These are phyloP conservation scores for Enteromius thamalakanensis DNA, from an alignment of 2,797 vertebrate species.

Conservation along the genomic window DNA sequence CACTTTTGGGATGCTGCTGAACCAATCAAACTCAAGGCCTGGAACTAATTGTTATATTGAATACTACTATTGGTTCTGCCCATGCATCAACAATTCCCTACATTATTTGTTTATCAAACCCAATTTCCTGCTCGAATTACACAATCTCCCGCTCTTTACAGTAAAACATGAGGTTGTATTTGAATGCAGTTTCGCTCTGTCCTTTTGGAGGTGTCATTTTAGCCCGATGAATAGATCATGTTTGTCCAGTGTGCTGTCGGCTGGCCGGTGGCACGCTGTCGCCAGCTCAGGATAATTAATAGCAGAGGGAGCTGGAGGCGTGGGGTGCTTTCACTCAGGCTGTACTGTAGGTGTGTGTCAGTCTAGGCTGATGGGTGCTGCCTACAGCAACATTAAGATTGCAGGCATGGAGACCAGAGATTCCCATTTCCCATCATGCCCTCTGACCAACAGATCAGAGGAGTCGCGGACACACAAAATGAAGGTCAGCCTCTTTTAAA, in stretches of 20 bases:
- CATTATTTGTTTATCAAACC: conserved; percentile 2
- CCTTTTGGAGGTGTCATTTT: conserved; percentile 6
- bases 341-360: conserved; percentile 42
- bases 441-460: conserved; percentile 44
- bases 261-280: conserved; percentile 31
- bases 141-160: neutral
- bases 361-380: conserved; percentile 25
- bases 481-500: conserved; percentile 48
- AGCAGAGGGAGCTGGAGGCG: conserved; percentile 43
- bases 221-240: conserved; percentile 26
- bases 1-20: neutral
- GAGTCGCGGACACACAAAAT: conserved; percentile 37
- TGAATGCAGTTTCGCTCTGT: conserved; percentile 13
- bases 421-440: conserved; percentile 49
- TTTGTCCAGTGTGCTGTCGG: conserved; percentile 23
- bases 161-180: conserved; percentile 2
- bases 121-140: conserved; percentile 20
- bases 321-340: conserved; percentile 44
- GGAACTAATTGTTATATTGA: conserved; percentile 23
- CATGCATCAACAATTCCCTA: conserved; percentile 18
- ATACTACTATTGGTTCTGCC: conserved; percentile 3
- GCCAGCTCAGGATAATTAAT: conserved; percentile 52
- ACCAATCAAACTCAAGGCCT: conserved; percentile 7
- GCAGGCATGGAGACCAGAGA: conserved; percentile 29
- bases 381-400: conserved; percentile 29